Evolutionary conservation across 2,888 invertebrate genomes (phyloP), one percentile per base, ranked within the genome.

Genomic region (Lottia gigantea): DNA sequence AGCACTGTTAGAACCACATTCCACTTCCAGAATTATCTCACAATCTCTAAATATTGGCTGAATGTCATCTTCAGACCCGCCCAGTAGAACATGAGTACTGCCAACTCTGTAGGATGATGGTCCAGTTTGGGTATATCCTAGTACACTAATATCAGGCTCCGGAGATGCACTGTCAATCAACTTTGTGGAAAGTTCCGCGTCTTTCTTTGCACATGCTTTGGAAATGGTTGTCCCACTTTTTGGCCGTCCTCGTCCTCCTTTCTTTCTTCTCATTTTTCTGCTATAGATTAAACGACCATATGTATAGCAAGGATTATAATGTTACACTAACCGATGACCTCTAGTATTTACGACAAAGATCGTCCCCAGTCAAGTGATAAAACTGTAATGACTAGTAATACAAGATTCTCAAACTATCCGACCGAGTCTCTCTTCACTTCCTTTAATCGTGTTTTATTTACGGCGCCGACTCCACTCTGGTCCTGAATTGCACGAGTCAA

Each of bases 1-100:
- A 31, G 82, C 88, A 64, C 80, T 80, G 78, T 88, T 88, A n/a
- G 79, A 78, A 15, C 88, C 88, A 70, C 88, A 88, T 70, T 88
- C 86, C n/a, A 88, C 86, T 71, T 87, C 87, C 65, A 88, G 77
- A 46, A 85, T 77, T 61, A 84, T 75, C 70, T 87, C 85, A 23
- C 82, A 82, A 66, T 75, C 73, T 61, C 74, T 71, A 68, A 77
- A 74, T 63, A 71, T 70, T 15, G 76, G 74, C 19, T 76, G 75
- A 46, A 78, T 71, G 66, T 78, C 75, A 45, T 80, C 80, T 45
- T 80, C 78, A 8, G 76, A 71, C 66, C 75, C 73, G 67, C 70
- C 75, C 64, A 77, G 67, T 66, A 74, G 73, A 46, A 76, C 67
- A 46, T 71, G 49, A 16, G 74, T 71, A 63, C 76, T 74, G 12